Evolutionary conservation across 2,888 invertebrate genomes (phyloP).

Genomic region (Amorpha juglandis): DNA sequence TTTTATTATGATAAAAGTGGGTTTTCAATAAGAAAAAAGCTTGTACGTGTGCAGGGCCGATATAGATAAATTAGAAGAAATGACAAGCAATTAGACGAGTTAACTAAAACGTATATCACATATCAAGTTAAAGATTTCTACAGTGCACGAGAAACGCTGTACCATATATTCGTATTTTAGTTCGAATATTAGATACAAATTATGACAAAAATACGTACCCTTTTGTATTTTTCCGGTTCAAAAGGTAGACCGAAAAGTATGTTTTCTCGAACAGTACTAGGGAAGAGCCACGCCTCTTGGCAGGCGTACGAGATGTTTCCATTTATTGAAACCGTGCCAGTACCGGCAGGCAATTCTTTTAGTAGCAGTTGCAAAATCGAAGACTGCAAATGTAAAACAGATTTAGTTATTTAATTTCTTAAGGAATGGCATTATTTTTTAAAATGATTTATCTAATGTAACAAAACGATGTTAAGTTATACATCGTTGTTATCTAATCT

Average conservation of each 20-base stretch:
- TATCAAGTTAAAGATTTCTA: too few relatives aligned
- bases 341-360: slow-evolving; percentile 87
- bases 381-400: slow-evolving; percentile 69
- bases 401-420: slow-evolving; percentile 17
- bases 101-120: too few relatives aligned
- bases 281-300: slow-evolving; percentile 94
- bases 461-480: too few relatives aligned
- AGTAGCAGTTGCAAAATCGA: slow-evolving; percentile 88
- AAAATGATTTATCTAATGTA: background rate
- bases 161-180: background rate
- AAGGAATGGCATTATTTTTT: background rate
- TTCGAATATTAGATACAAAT: slow-evolving; percentile 26
- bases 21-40: too few relatives aligned
- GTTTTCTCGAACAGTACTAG: slow-evolving; percentile 91
- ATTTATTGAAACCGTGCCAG: slow-evolving; percentile 86
- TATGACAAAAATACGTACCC: slow-evolving; percentile 53
- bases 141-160: background rate
- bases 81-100: too few relatives aligned
- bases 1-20: too few relatives aligned
- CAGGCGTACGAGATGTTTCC: slow-evolving; percentile 89
- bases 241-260: slow-evolving; percentile 91
- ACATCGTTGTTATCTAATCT: too few relatives aligned
- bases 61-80: too few relatives aligned
- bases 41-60: too few relatives aligned
- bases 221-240: slow-evolving; percentile 84